A percentile compares a stretch with the other conserved stretches of the same genome.
Evolutionary conservation across 1,140 invertebrate genomes (phyloP).

Genomic region (Drosophila setifemur): DNA sequence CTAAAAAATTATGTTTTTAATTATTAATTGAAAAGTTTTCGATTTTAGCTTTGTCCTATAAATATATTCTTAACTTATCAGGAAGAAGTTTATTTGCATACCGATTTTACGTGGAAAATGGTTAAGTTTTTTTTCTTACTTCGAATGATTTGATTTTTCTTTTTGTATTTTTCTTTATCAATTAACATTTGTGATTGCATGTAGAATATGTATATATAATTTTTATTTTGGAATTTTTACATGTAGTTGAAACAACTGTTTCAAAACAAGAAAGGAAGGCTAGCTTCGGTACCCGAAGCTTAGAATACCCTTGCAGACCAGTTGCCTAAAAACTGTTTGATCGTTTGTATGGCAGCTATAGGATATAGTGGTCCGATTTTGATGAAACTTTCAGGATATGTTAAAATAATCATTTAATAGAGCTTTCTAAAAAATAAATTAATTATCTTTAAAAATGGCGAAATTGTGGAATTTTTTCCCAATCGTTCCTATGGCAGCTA

Average conservation of each 20-base stretch:
- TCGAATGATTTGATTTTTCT: constrained; percentile 11
- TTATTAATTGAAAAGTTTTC: background rate
- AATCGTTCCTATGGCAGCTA: no score
- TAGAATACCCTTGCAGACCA: no score
- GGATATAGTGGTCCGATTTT: no score
- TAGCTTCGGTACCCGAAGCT: no score
- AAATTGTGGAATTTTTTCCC: no score
- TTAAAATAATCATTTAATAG: no score
- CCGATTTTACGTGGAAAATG: constrained; percentile 10
- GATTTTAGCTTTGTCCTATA: background rate
- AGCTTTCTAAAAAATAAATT: no score
- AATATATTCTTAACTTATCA: constrained; percentile 31
- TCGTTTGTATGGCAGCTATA: no score
- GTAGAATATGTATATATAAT: constrained; percentile 17
- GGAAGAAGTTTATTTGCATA: constrained; percentile 25
- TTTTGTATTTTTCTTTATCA: background rate
- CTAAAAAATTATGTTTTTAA: background rate
- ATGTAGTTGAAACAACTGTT: constrained; percentile 15
- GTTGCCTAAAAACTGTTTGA: no score
- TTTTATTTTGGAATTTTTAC: constrained; percentile 13
- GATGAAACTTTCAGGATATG: no score
- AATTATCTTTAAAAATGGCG: no score
- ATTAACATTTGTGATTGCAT: constrained; percentile 18
- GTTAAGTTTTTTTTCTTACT: constrained; percentile 22
- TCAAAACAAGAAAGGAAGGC: constrained; percentile 11